Evolutionary conservation across 2,888 invertebrate species (phyloP).

Genomic region (Siphlonurus alternatus): DNA sequence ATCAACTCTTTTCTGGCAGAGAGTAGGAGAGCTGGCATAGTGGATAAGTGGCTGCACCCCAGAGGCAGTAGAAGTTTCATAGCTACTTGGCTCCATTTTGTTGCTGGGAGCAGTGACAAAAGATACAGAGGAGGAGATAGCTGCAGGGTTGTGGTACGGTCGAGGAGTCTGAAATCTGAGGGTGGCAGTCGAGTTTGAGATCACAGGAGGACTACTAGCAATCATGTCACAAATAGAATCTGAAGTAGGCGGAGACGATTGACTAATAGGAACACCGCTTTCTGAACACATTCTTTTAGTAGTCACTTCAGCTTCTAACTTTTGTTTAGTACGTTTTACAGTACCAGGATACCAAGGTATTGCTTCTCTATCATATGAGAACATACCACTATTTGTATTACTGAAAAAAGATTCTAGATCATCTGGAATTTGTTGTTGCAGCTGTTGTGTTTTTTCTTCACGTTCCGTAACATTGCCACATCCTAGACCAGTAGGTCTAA

Average conservation of each 20-base stretch:
- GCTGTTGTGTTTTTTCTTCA: slow-evolving; percentile 10
- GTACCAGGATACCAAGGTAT: slow-evolving; percentile 51
- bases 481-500: slow-evolving; percentile 27
- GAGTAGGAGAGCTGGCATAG: slow-evolving; percentile 23
- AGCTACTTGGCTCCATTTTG: not conserved
- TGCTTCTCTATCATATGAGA: slow-evolving; percentile 39
- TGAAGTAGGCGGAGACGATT: not conserved
- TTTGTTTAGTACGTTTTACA: slow-evolving; percentile 50
- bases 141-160: slow-evolving; percentile 12
- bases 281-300: slow-evolving; percentile 19
- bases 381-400: slow-evolving; percentile 26
- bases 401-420: slow-evolving; percentile 21
- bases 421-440: slow-evolving; percentile 7
- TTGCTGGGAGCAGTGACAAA: not conserved
- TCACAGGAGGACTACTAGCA: not conserved
- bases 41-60: slow-evolving; percentile 22
- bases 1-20: slow-evolving; percentile 14
- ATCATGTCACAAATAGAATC: not conserved
- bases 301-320: slow-evolving; percentile 40
- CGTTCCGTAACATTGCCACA: slow-evolving; percentile 13
- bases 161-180: slow-evolving; percentile 13
- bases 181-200: slow-evolving; percentile 4
- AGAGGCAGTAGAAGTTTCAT: not conserved
- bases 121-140: slow-evolving; percentile 8
- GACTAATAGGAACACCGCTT: slow-evolving; percentile 3